Evolutionary conservation across 2,113 vertebrate genomes (phyloP).

Genomic region (Callionymus lyra): DNA sequence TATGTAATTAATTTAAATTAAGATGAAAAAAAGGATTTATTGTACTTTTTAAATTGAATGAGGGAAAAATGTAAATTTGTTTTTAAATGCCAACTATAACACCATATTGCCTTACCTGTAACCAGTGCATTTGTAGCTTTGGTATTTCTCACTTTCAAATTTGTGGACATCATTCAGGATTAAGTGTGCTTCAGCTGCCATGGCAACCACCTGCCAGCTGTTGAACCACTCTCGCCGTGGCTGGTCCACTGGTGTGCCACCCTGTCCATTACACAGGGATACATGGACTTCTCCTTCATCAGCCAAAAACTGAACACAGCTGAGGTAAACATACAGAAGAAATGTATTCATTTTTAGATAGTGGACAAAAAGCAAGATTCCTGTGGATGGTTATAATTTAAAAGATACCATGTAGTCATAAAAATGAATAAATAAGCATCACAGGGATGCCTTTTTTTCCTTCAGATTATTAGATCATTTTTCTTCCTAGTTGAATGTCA

Average conservation of each 20-base stretch:
- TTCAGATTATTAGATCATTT: neutral
- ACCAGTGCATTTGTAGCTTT: conserved; percentile 82
- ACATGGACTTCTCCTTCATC: conserved; percentile 79
- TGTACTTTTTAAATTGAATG: too few relatives aligned
- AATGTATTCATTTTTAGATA: neutral
- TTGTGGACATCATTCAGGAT: conserved; percentile 73
- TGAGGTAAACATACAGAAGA: conserved; percentile 30
- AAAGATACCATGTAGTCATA: too few relatives aligned
- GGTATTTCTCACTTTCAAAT: conserved; percentile 65
- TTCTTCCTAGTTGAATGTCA: too few relatives aligned
- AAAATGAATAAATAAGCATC: neutral
- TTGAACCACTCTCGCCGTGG: conserved; percentile 89
- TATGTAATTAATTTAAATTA: neutral
- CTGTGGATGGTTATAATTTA: too few relatives aligned
- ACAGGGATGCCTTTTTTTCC: neutral
- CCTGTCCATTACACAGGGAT: conserved; percentile 86
- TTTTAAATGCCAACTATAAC: conserved; percentile 36
- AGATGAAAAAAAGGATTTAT: too few relatives aligned
- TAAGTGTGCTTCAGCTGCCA: conserved; percentile 82
- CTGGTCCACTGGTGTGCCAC: conserved; percentile 82
- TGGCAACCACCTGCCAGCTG: conserved; percentile 88
- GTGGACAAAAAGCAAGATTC: too few relatives aligned
- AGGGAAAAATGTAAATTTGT: conserved; percentile 1
- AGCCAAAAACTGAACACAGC: conserved; percentile 75
- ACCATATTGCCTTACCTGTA: conserved; percentile 75